phyloP scores from a whole-genome alignment of 2,113 vertebrate species.

The Cynoglossus semilaevis region DNA sequence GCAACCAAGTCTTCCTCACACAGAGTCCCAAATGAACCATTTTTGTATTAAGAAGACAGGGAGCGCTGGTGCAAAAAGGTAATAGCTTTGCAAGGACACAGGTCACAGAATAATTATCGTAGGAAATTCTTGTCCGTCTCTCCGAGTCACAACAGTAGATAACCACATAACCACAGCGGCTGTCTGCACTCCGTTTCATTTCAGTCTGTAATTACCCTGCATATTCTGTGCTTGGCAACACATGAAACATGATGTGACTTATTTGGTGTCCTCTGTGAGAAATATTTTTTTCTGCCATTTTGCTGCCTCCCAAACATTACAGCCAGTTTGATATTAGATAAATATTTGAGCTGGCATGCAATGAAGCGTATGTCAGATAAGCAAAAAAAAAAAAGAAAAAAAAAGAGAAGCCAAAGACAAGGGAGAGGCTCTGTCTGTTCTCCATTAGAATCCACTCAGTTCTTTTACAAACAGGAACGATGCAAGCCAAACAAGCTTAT shows the following conservation, averaged over 20 bases:
- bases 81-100: conserved; percentile 44
- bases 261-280: conserved; percentile 57
- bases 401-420: conserved; percentile 70
- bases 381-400: conserved; percentile 40
- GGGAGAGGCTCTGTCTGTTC: conserved; percentile 72
- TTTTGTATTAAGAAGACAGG: conserved; percentile 48
- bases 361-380: conserved; percentile 78
- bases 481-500: conserved; percentile 89
- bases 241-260: conserved; percentile 44
- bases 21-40: conserved; percentile 40
- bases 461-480: conserved; percentile 88
- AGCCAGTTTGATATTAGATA: conserved; percentile 78
- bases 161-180: conserved; percentile 37
- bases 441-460: conserved; percentile 82
- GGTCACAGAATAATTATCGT: conserved; percentile 41
- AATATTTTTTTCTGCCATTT: conserved; percentile 62
- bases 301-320: conserved; percentile 66
- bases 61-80: conserved; percentile 49
- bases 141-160: conserved; percentile 34
- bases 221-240: conserved; percentile 59
- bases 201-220: conserved; percentile 52
- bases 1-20: conserved; percentile 22
- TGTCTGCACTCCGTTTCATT: conserved; percentile 45
- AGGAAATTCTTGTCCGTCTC: conserved; percentile 32
- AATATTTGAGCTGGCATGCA: conserved; percentile 86